phyloP scores from a whole-genome alignment of 2,113 vertebrate genomes.

The Lagenorhynchus albirostris region DNA sequence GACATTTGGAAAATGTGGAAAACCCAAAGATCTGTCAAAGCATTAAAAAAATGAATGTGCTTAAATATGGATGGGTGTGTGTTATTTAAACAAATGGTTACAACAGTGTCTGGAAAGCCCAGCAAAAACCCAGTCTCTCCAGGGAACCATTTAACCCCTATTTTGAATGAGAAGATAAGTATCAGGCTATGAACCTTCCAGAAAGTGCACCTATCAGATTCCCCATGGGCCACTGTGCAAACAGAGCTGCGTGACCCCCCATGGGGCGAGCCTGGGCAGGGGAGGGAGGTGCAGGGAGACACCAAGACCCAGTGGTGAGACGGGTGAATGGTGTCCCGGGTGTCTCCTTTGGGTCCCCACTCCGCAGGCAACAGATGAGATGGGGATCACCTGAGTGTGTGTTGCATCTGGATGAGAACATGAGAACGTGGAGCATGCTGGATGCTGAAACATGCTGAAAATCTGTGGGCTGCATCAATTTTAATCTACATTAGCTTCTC shows the following conservation, averaged over 20 bases:
- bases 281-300: background rate
- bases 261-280: background rate
- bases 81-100: background rate
- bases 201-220: background rate
- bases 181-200: background rate
- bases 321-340: background rate
- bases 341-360: background rate
- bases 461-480: background rate
- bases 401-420: background rate
- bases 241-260: background rate
- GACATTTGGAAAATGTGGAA: constrained; percentile 7
- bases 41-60: background rate
- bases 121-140: background rate
- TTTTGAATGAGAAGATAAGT: background rate
- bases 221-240: background rate
- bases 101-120: background rate
- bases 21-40: background rate
- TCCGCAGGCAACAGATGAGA: background rate
- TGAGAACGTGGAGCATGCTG: background rate
- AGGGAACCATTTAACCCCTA: background rate
- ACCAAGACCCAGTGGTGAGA: background rate
- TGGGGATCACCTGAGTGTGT: too few relatives aligned
- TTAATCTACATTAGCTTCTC: background rate
- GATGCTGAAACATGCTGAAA: too few relatives aligned
- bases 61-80: background rate